Evolutionary conservation across 2,113 vertebrate species (phyloP).

Genomic region (Atrichornis clamosus): DNA sequence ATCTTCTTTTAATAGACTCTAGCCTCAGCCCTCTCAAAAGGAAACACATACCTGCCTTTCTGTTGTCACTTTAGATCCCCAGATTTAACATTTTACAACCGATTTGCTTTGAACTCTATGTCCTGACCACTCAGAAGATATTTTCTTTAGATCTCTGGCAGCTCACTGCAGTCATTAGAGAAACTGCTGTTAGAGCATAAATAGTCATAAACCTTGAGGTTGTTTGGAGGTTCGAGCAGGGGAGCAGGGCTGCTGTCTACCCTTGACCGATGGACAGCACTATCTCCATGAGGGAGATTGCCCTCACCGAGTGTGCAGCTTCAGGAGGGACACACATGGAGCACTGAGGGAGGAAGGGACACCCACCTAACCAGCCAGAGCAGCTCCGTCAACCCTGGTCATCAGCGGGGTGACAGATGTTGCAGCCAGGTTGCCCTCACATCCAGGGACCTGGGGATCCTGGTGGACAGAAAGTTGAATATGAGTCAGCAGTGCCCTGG

Average conservation of each 20-base stretch:
- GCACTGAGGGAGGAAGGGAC: conserved; percentile 90
- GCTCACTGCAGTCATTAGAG: not conserved
- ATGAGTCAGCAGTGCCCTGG: not conserved
- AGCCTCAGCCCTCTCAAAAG: not conserved
- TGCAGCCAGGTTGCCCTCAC: conserved; percentile 91
- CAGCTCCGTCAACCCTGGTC: conserved; percentile 93
- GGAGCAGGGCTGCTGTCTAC: conserved; percentile 89
- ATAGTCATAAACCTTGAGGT: conserved; percentile 80
- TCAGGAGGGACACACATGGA: conserved; percentile 91
- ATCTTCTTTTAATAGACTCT: not conserved
- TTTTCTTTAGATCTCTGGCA: not conserved
- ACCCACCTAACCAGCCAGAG: conserved; percentile 92
- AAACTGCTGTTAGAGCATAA: not conserved
- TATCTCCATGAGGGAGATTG: conserved; percentile 73
- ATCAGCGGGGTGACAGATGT: conserved; percentile 80
- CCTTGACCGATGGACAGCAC: conserved; percentile 74
- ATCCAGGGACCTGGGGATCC: not conserved
- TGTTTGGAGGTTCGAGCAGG: conserved; percentile 95
- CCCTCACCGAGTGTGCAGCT: conserved; percentile 90
- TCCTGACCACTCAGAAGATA: not conserved
- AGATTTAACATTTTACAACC: not conserved
- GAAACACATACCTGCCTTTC: not conserved
- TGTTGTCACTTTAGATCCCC: not conserved
- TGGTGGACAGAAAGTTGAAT: no score
- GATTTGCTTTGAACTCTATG: not conserved